Percentiles rank a stretch among this genome's conserved stretches.
These are phyloP conservation scores for Aphelenchoides avenae DNA, from an alignment of 1,140 invertebrate species.

Conservation along the genomic window DNA sequence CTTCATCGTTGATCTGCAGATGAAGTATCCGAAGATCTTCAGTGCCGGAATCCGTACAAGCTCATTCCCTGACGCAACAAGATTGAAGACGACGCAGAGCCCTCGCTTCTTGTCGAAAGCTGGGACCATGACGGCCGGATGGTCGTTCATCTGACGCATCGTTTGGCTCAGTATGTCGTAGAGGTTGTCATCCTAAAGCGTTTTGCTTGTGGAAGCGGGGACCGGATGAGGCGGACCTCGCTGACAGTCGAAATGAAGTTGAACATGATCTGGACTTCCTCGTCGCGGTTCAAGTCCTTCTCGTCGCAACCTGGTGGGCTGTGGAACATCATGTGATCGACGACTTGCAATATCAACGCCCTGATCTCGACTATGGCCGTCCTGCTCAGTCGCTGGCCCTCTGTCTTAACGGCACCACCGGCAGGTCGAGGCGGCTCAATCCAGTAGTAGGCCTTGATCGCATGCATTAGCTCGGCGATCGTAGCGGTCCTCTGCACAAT, in stretches of 20 bases:
- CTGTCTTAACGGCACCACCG: too few species aligned
- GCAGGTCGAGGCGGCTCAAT: slow-evolving; percentile 85
- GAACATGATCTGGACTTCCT: slow-evolving; percentile 93
- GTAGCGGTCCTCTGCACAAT: slow-evolving; percentile 92
- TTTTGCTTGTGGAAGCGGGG: slow-evolving; percentile 32
- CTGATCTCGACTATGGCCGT: slow-evolving; percentile 44
- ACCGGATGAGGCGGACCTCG: slow-evolving; percentile 67
- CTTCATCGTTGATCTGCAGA: slow-evolving; percentile 90
- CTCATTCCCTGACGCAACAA: slow-evolving; percentile 88
- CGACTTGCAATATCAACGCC: slow-evolving; percentile 38
- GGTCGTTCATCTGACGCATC: slow-evolving; percentile 92
- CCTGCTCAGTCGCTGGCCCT: slow-evolving; percentile 13
- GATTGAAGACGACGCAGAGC: slow-evolving; percentile 87
- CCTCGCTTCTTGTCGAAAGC: slow-evolving; percentile 96
- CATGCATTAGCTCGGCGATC: slow-evolving; percentile 93
- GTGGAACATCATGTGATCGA: slow-evolving; percentile 43
- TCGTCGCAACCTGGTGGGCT: slow-evolving; percentile 20
- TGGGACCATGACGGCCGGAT: slow-evolving; percentile 85
- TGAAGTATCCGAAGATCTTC: slow-evolving; percentile 87
- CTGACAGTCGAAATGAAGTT: slow-evolving; percentile 96
- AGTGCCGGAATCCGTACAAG: slow-evolving; percentile 87
- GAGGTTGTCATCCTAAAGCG: slow-evolving; percentile 86
- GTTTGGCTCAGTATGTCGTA: slow-evolving; percentile 95
- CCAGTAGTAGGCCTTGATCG: slow-evolving; percentile 98
- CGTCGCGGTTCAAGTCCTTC: slow-evolving; percentile 71